Conservation (phyloP, 2,888 invertebrate species). For the Metacarcinus magister region DNA sequence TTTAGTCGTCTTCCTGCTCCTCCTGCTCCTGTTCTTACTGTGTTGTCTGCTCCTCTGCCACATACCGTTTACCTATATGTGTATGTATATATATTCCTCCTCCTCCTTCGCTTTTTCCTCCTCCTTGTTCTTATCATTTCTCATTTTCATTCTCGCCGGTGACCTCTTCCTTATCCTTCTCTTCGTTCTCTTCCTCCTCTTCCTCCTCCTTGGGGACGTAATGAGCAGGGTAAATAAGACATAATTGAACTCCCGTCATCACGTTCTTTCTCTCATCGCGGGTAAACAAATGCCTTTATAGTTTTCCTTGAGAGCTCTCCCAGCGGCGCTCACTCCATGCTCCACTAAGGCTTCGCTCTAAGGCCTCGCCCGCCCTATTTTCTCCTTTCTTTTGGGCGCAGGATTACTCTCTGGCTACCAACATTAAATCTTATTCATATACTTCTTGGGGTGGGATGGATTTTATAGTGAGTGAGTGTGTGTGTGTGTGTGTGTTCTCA, state of each 20-base stretch:
- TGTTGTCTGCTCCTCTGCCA: too few species aligned
- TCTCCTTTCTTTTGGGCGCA: neutral
- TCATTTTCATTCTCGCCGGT: too few species aligned
- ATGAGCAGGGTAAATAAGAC: conserved; percentile 26
- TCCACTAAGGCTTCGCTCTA: neutral
- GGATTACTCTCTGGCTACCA: neutral
- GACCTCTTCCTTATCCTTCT: too few species aligned
- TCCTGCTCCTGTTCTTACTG: too few species aligned
- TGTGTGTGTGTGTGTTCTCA: neutral
- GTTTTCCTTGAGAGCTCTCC: neutral
- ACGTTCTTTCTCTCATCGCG: conserved; percentile 26
- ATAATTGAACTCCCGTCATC: conserved; percentile 4
- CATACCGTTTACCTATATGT: too few species aligned
- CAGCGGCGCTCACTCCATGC: neutral
- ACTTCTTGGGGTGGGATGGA: neutral
- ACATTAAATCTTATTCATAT: neutral
- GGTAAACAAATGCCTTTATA: conserved; percentile 12
- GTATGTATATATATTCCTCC: too few species aligned
- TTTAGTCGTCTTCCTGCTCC: too few species aligned
- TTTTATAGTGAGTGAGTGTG: neutral
- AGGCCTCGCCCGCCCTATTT: neutral
- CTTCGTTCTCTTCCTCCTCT: neutral
- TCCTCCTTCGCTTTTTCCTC: too few species aligned
- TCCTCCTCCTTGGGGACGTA: conserved; percentile 26
- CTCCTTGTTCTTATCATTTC: too few species aligned